Conservation (phyloP, 2,888 invertebrate genomes). For the Drosophila buzzatii region DNA sequence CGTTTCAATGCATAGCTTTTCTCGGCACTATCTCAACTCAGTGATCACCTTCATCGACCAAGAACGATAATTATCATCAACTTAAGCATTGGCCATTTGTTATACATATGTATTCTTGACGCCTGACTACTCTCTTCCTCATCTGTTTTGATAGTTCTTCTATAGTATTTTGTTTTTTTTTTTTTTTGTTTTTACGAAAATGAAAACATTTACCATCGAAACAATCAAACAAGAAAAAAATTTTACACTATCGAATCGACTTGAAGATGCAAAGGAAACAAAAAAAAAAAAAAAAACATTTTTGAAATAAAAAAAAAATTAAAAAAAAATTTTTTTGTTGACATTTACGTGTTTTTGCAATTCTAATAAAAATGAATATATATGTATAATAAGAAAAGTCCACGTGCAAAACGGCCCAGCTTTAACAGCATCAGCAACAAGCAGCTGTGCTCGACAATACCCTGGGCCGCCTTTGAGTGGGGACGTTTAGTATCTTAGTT, state of each 20-base stretch:
- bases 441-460: background rate
- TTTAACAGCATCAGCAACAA: background rate
- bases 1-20: conserved; percentile 23
- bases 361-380: conserved; percentile 14
- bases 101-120: conserved; percentile 36
- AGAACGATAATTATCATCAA: background rate
- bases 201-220: conserved; percentile 84
- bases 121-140: conserved; percentile 18
- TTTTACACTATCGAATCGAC: conserved; percentile 71
- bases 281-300: conserved; percentile 42
- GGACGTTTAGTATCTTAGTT: conserved; percentile 42
- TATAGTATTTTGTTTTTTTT: conserved; percentile 21
- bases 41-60: background rate
- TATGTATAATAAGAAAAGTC: conserved; percentile 3
- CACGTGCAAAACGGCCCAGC: conserved; percentile 27
- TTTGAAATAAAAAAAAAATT: conserved; percentile 18
- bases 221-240: conserved; percentile 85
- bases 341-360: conserved; percentile 48
- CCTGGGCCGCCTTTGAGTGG: conserved; percentile 24
- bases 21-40: background rate
- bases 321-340: conserved; percentile 18
- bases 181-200: conserved; percentile 55
- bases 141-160: conserved; percentile 1
- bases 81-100: conserved; percentile 43
- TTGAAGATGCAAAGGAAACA: conserved; percentile 51